These are phyloP conservation scores for Stigmatopora argus DNA, from an alignment of 2,113 vertebrate species.

Conservation along the genomic window DNA sequence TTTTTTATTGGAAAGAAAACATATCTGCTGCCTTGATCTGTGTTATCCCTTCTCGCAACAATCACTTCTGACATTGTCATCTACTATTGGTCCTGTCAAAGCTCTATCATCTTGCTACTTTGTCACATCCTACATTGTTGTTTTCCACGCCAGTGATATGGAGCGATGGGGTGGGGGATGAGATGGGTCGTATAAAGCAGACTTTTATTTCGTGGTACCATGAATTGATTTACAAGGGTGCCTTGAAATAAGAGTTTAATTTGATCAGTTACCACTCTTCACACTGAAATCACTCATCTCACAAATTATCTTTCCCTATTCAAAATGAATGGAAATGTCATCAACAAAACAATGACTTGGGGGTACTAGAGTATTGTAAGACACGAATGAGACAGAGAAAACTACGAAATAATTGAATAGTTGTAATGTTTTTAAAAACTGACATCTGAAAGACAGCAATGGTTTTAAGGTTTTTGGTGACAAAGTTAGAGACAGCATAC, in stretches of 20 bases:
- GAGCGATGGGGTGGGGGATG: not conserved
- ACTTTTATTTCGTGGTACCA: not conserved
- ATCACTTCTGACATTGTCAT: constrained; percentile 4
- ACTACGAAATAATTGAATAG: no score
- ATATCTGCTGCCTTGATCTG: constrained; percentile 7
- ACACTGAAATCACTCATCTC: no score
- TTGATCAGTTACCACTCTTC: no score
- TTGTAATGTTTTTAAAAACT: no score
- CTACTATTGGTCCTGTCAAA: not conserved
- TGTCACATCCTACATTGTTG: not conserved
- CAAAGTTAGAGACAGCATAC: no score
- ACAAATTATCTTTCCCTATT: no score
- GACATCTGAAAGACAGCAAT: no score
- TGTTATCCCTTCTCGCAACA: constrained; percentile 13
- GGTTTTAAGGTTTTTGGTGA: no score
- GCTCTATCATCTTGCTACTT: not conserved
- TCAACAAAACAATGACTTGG: no score
- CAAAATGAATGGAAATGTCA: no score
- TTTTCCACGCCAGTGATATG: not conserved
- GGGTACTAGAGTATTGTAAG: no score
- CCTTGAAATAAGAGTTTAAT: not conserved
- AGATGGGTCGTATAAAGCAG: not conserved
- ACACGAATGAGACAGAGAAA: no score
- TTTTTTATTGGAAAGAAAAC: constrained; percentile 13
- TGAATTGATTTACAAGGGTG: not conserved